Evolutionary conservation across 1,140 invertebrate species (phyloP).

Genomic region (Philopotamus ludificatus): DNA sequence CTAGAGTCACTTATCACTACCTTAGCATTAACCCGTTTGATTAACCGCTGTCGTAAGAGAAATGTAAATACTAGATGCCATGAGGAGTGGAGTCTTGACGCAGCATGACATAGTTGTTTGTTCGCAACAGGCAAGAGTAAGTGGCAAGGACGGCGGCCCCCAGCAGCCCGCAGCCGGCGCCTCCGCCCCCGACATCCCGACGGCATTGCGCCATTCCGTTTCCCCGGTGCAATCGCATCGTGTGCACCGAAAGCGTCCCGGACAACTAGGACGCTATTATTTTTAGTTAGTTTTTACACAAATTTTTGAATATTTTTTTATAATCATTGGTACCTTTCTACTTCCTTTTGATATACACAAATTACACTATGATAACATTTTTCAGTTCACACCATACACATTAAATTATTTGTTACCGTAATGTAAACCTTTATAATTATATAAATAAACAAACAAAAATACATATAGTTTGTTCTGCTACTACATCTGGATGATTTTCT

Average conservation of each 20-base stretch:
- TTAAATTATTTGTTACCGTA: not conserved
- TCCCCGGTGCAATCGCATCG: conserved; percentile 3
- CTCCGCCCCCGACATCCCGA: conserved; percentile 19
- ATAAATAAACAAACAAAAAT: conserved; percentile 9
- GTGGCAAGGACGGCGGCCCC: conserved; percentile 20
- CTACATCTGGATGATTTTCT: not conserved
- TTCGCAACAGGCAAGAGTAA: conserved; percentile 41
- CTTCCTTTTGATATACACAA: not conserved
- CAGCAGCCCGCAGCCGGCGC: conserved; percentile 21
- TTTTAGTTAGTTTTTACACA: conserved; percentile 18
- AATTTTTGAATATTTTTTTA: conserved; percentile 4
- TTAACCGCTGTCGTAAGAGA: conserved; percentile 40
- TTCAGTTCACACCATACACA: not conserved
- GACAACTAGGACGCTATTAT: conserved; percentile 2
- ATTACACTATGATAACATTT: not conserved
- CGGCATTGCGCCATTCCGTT: conserved; percentile 28
- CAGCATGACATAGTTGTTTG: conserved; percentile 41
- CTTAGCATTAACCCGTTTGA: conserved; percentile 32
- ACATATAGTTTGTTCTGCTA: conserved; percentile 7
- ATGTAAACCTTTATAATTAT: conserved; percentile 13
- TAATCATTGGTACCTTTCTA: not conserved
- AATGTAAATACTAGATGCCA: conserved; percentile 38
- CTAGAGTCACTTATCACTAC: conserved; percentile 35
- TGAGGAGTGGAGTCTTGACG: conserved; percentile 36
- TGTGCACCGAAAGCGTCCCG: conserved; percentile 9